A percentile compares a stretch with the other conserved stretches of the same genome.
Evolutionary conservation across 2,888 invertebrate genomes (phyloP).

Genomic region (Margaritifera margaritifera): DNA sequence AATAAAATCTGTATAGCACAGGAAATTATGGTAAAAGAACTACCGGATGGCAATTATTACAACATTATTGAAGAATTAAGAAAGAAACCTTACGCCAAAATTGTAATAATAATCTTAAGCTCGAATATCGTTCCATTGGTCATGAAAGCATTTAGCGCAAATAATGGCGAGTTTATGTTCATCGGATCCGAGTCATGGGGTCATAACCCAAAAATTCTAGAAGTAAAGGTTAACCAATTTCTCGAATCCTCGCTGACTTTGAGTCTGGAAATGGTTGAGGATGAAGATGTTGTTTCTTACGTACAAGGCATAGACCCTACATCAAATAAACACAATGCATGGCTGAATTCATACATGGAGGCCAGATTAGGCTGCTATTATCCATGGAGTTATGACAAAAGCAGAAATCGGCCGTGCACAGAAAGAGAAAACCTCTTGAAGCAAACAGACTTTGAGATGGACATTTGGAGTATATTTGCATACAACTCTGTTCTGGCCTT

Average conservation of each 20-base stretch:
- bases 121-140: slow-evolving; percentile 18
- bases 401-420: not conserved
- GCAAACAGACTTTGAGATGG: slow-evolving; percentile 6
- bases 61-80: slow-evolving; percentile 17
- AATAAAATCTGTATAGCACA: slow-evolving; percentile 29
- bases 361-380: slow-evolving; percentile 16
- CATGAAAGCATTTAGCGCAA: slow-evolving; percentile 4
- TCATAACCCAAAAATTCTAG: slow-evolving; percentile 11
- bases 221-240: slow-evolving; percentile 7
- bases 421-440: not conserved
- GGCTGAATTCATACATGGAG: slow-evolving; percentile 19
- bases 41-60: slow-evolving; percentile 1
- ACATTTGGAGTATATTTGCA: slow-evolving; percentile 8
- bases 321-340: slow-evolving; percentile 15
- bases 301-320: slow-evolving; percentile 10
- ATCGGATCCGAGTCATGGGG: slow-evolving; percentile 40
- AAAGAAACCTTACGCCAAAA: slow-evolving; percentile 21
- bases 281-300: slow-evolving; percentile 6
- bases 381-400: slow-evolving; percentile 23
- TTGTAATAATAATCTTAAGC: slow-evolving; percentile 31
- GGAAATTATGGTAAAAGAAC: slow-evolving; percentile 22
- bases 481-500: no score
- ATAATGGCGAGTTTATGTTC: slow-evolving; percentile 32
- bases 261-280: slow-evolving; percentile 18
- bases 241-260: slow-evolving; percentile 26